Evolutionary conservation across 2,113 vertebrate genomes (phyloP).

Genomic region (Pionites leucogaster): DNA sequence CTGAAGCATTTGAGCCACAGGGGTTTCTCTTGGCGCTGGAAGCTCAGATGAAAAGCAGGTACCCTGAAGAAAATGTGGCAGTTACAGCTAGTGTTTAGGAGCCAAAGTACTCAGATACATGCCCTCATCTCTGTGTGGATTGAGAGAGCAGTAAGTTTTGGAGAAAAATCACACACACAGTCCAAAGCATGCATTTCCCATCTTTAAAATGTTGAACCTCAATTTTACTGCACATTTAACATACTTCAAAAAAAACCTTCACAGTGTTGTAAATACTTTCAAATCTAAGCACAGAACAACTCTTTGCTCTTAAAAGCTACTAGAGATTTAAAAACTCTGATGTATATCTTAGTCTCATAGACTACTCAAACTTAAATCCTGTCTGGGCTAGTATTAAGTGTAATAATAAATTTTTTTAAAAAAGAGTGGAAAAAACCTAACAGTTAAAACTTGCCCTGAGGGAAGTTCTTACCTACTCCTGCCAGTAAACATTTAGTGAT

Average conservation of each 20-base stretch:
- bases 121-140: neutral
- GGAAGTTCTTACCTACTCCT: neutral
- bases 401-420: neutral
- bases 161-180: neutral
- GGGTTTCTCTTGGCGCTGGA: neutral
- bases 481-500: neutral
- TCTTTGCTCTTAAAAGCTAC: neutral
- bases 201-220: neutral
- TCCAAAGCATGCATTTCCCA: neutral
- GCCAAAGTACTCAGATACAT: neutral
- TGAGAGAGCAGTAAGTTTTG: fast-evolving
- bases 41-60: neutral
- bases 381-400: neutral
- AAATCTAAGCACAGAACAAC: neutral
- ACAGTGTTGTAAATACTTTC: neutral
- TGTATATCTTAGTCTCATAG: neutral
- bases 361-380: neutral
- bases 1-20: neutral
- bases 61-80: neutral
- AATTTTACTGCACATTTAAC: neutral
- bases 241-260: neutral
- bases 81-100: neutral
- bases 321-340: neutral
- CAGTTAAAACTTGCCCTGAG: neutral
- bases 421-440: neutral